phyloP scores from a whole-genome alignment of 2,888 invertebrate genomes.

The Epicampocera succincta region DNA sequence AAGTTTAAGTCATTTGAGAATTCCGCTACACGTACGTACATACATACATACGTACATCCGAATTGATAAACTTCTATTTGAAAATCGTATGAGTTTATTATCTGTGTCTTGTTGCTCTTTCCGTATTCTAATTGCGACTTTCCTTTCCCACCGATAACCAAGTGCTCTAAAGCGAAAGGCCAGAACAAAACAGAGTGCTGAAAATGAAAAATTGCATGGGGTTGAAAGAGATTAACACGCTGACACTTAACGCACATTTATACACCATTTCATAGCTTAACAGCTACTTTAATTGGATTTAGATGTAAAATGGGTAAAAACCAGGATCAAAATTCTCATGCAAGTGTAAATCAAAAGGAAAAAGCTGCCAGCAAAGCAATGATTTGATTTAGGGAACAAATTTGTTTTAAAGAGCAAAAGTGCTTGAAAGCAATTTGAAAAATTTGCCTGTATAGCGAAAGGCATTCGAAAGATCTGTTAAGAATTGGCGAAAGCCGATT shows the following conservation, averaged over 20 bases:
- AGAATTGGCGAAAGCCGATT: too few species aligned
- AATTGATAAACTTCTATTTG: constrained; percentile 7
- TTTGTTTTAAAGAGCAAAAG: too few species aligned
- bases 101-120: constrained; percentile 34
- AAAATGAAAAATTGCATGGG: constrained; percentile 58
- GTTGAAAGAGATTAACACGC: constrained; percentile 67
- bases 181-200: constrained; percentile 28
- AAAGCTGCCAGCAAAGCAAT: constrained; percentile 15
- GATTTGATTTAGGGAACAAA: too few species aligned
- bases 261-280: constrained; percentile 70
- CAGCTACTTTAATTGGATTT: constrained; percentile 72
- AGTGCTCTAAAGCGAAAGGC: constrained; percentile 17
- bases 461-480: too few species aligned
- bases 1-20: constrained; percentile 67
- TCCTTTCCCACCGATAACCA: constrained; percentile 8
- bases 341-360: constrained; percentile 11
- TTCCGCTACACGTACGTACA: constrained; percentile 36
- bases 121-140: constrained; percentile 14
- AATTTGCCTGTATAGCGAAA: too few species aligned
- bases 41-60: too few species aligned
- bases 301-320: constrained; percentile 68
- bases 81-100: constrained; percentile 39
- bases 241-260: constrained; percentile 70
- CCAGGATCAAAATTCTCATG: constrained; percentile 26
- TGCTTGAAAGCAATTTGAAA: too few species aligned